Conservation (phyloP, 2,113 vertebrate genomes). For the Muscicapa adusta region DNA sequence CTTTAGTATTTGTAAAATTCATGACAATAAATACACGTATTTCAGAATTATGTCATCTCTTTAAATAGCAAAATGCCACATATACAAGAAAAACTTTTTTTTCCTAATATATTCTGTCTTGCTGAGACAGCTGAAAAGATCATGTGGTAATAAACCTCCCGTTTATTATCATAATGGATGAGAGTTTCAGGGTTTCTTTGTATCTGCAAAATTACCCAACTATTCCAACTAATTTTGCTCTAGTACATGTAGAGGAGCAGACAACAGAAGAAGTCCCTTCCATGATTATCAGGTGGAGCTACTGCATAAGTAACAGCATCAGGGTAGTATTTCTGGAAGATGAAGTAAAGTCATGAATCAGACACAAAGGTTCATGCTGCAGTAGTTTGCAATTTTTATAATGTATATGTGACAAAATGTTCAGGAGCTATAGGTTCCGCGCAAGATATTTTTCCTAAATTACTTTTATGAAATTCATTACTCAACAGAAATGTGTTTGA, state of each 20-base stretch:
- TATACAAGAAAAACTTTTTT: background rate
- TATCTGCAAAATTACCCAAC: background rate
- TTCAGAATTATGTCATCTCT: background rate
- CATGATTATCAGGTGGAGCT: background rate
- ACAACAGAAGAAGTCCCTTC: background rate
- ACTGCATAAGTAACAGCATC: background rate
- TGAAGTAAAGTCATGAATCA: background rate
- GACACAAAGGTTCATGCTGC: background rate
- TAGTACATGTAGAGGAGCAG: background rate
- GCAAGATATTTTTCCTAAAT: constrained; percentile 9
- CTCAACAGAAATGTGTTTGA: constrained; percentile 11
- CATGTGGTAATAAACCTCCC: background rate
- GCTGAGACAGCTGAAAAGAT: background rate
- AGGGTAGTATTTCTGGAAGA: background rate
- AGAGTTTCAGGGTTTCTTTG: background rate
- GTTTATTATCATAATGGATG: background rate
- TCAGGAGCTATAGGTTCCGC: background rate
- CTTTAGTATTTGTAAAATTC: background rate
- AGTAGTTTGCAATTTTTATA: background rate
- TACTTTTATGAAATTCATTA: constrained; percentile 2
- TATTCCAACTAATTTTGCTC: background rate
- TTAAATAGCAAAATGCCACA: background rate
- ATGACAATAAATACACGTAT: background rate
- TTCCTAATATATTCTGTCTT: background rate
- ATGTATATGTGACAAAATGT: background rate